These are phyloP conservation scores for Acromyrmex heyeri DNA, from an alignment of 1,140 invertebrate species.

Conservation along the genomic window DNA sequence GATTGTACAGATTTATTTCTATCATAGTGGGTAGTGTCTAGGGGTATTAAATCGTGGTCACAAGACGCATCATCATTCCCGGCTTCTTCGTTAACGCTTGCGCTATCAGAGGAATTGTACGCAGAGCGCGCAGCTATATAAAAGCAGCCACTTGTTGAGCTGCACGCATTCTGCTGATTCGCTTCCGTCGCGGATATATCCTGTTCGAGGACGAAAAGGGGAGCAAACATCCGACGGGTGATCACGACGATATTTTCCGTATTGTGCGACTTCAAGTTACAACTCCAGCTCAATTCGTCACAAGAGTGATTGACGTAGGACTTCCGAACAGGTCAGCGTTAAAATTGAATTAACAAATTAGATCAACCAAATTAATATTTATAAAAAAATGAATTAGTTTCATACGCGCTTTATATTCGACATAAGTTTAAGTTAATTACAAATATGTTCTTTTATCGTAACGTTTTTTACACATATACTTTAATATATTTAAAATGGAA, in stretches of 20 bases:
- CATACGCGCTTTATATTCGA: background rate
- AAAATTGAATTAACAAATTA: background rate
- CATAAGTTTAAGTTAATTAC: background rate
- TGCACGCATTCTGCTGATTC: conserved; percentile 81
- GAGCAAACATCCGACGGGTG: conserved; percentile 26
- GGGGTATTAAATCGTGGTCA: conserved; percentile 68
- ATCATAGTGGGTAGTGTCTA: conserved; percentile 56
- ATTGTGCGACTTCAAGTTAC: conserved; percentile 43
- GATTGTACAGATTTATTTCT: background rate
- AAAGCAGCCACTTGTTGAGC: conserved; percentile 86
- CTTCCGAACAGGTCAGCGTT: conserved; percentile 49
- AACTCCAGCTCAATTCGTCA: conserved; percentile 19
- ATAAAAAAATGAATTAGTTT: background rate
- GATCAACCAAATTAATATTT: background rate
- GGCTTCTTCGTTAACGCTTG: conserved; percentile 72
- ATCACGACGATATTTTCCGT: conserved; percentile 20
- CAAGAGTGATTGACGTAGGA: conserved; percentile 48
- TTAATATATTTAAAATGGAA: background rate
- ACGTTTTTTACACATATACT: too few relatives aligned
- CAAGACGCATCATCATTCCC: conserved; percentile 30
- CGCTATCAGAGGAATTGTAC: conserved; percentile 73
- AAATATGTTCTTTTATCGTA: too few relatives aligned
- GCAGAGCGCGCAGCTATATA: conserved; percentile 81
- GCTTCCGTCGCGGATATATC: conserved; percentile 72
- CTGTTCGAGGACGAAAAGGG: conserved; percentile 45